Evolutionary conservation across 1,140 invertebrate species (phyloP).

Genomic region (Drosophila pandora): DNA sequence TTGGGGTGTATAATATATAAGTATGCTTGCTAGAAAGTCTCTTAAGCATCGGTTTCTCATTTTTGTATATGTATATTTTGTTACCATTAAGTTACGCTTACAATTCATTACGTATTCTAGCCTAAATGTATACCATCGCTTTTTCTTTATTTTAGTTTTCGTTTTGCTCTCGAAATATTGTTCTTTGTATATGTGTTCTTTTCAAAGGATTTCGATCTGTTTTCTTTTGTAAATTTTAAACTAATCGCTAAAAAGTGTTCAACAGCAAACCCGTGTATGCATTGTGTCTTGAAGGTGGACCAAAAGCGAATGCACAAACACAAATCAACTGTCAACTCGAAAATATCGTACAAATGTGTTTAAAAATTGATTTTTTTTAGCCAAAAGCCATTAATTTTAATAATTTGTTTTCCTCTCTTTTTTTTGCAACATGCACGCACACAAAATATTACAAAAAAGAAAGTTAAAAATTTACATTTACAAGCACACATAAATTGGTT

Average conservation of each 20-base stretch:
- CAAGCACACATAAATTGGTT: conserved; percentile 64
- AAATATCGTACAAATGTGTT: conserved; percentile 59
- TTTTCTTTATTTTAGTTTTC: conserved; percentile 36
- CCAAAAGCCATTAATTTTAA: conserved; percentile 45
- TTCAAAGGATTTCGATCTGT: conserved; percentile 5
- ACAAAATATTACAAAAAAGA: conserved; percentile 42
- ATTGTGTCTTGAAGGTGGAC: conserved; percentile 54
- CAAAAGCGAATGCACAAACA: conserved; percentile 60
- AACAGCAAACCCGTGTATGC: conserved; percentile 67
- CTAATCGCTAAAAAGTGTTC: conserved; percentile 67
- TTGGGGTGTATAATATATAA: conserved; percentile 27
- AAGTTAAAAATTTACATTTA: conserved; percentile 68
- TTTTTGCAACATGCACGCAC: conserved; percentile 42
- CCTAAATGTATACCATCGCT: conserved; percentile 76
- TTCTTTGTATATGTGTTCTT: conserved; percentile 39
- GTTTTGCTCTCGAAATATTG: conserved; percentile 39
- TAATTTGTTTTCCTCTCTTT: conserved; percentile 12
- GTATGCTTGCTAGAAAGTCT: conserved; percentile 24
- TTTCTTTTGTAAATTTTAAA: conserved; percentile 68
- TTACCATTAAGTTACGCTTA: conserved; percentile 80
- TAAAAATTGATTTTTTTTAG: conserved; percentile 36
- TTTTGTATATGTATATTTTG: conserved; percentile 66
- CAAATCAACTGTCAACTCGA: conserved; percentile 41
- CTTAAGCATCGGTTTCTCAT: conserved; percentile 52
- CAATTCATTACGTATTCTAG: conserved; percentile 79